A percentile compares a stretch with the other conserved stretches of the same genome.
Conservation (phyloP, 2,113 vertebrate species). For the Brachyhypopomus gauderio region DNA sequence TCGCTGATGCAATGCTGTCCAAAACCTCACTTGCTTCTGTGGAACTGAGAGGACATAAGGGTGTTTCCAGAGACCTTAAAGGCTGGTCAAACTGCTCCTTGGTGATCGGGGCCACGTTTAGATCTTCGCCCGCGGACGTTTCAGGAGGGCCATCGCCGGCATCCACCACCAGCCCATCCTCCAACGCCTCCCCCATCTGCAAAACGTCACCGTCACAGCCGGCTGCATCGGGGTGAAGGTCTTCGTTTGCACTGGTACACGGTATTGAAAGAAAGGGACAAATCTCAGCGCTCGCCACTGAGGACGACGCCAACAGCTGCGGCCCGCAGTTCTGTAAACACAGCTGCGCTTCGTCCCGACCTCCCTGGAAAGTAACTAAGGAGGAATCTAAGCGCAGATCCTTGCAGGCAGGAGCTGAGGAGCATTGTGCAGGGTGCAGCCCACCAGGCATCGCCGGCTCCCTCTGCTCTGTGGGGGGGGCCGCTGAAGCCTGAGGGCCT, state of each 20-base stretch:
- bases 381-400: conserved; percentile 65
- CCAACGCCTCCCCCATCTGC: conserved; percentile 60
- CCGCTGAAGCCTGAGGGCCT: conserved; percentile 17
- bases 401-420: conserved; percentile 65
- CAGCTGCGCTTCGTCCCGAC: conserved; percentile 73
- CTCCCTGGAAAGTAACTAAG: conserved; percentile 78
- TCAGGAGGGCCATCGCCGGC: conserved; percentile 60
- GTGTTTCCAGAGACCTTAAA: conserved; percentile 63
- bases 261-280: conserved; percentile 72
- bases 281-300: conserved; percentile 58
- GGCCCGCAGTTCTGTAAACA: conserved; percentile 75
- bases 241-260: conserved; percentile 56
- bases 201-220: conserved; percentile 67
- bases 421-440: conserved; percentile 4
- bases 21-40: conserved; percentile 50
- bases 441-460: neutral
- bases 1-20: conserved; percentile 45
- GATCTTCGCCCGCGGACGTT: conserved; percentile 50
- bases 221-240: conserved; percentile 52
- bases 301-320: conserved; percentile 71
- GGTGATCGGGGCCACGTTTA: conserved; percentile 52
- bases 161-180: conserved; percentile 60
- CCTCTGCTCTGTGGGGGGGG: conserved; percentile 62
- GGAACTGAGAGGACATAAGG: conserved; percentile 65
- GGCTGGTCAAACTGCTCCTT: conserved; percentile 59